phyloP scores from a whole-genome alignment of 1,140 invertebrate species.

The Cyclina sinensis region DNA sequence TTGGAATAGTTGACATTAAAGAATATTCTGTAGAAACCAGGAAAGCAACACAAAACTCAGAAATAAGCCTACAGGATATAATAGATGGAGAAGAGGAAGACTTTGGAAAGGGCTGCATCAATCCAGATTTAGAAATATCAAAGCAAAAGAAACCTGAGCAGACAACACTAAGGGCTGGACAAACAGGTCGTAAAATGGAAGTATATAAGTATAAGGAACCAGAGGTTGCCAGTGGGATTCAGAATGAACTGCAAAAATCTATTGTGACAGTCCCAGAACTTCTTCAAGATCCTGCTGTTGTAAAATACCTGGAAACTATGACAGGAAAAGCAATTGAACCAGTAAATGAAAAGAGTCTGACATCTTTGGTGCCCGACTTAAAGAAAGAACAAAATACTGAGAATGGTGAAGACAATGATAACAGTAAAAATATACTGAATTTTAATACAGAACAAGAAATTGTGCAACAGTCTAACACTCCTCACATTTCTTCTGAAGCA shows the following conservation, averaged over 20 bases:
- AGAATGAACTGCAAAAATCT: constrained; percentile 37
- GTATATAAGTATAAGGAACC: constrained; percentile 50
- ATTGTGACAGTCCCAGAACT: constrained; percentile 35
- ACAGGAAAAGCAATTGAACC: background rate
- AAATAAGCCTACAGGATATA: background rate
- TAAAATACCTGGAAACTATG: constrained; percentile 43
- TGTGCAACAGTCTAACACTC: background rate
- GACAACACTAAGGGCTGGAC: background rate
- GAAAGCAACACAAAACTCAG: background rate
- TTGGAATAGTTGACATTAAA: background rate
- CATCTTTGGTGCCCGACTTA: background rate
- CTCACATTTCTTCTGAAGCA: background rate
- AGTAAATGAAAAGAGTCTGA: background rate
- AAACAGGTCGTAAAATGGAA: constrained; percentile 32
- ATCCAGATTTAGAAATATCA: background rate
- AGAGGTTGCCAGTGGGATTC: background rate
- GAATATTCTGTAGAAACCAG: background rate
- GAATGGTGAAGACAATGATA: background rate
- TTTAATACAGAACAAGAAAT: background rate
- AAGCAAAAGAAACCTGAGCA: background rate
- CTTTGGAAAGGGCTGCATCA: background rate
- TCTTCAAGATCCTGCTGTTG: constrained; percentile 43
- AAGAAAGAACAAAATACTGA: background rate
- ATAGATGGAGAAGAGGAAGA: constrained; percentile 9
- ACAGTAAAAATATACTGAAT: background rate